Conservation (phyloP, 2,797 vertebrate species). For the Anas bernieri region DNA sequence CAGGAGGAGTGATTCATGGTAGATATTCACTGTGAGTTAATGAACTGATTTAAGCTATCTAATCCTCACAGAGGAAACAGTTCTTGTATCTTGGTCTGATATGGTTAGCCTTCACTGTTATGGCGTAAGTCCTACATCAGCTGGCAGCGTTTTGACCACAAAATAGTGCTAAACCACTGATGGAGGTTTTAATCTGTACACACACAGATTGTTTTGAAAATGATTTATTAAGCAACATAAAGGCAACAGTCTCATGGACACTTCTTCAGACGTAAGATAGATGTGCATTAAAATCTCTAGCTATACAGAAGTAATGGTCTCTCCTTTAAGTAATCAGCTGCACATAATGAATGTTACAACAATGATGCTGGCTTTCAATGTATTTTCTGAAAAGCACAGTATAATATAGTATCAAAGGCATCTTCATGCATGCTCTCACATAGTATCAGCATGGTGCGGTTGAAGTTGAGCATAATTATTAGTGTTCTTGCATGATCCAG, state of each 20-base stretch:
- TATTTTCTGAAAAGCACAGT: not conserved
- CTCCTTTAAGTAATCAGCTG: not conserved
- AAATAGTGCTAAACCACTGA: not conserved
- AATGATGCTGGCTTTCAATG: not conserved
- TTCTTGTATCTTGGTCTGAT: not conserved
- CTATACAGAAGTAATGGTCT: not conserved
- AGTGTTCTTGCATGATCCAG: not conserved
- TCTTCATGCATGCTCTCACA: not conserved
- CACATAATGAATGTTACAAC: not conserved
- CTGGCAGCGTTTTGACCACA: not conserved
- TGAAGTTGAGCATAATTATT: not conserved
- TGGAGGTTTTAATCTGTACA: not conserved
- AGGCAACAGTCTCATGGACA: not conserved
- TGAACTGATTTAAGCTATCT: not conserved
- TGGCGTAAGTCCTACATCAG: not conserved
- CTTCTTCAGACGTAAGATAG: not conserved
- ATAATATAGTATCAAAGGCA: not conserved
- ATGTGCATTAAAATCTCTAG: not conserved
- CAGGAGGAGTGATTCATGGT: not conserved
- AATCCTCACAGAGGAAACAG: not conserved
- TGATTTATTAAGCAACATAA: not conserved
- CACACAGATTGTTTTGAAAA: not conserved
- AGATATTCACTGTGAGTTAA: not conserved
- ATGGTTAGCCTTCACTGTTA: not conserved
- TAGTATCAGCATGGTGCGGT: not conserved